phyloP scores from a whole-genome alignment of 2,797 vertebrate species.

The Coregonus sp. region DNA sequence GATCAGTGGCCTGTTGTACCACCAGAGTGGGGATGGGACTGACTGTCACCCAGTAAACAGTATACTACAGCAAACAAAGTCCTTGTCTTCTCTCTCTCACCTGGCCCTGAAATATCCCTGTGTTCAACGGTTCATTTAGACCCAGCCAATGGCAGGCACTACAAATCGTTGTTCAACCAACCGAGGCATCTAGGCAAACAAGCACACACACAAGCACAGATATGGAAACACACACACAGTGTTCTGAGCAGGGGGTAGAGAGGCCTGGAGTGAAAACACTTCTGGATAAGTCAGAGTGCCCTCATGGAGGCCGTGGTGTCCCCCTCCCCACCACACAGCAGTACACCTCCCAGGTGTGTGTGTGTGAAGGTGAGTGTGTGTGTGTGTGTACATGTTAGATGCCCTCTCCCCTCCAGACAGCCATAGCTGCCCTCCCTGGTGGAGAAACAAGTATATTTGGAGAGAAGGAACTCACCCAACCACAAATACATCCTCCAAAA shows the following conservation, averaged over 20 bases:
- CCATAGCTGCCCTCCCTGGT: slow-evolving; percentile 20
- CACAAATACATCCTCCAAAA: slow-evolving; percentile 26
- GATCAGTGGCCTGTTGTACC: background rate
- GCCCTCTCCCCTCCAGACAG: background rate
- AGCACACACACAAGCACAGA: slow-evolving; percentile 4
- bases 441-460: slow-evolving; percentile 32
- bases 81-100: slow-evolving; percentile 8
- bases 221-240: slow-evolving; percentile 16
- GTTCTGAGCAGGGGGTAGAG: background rate
- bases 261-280: background rate
- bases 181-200: background rate
- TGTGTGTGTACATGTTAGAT: slow-evolving; percentile 19
- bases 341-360: slow-evolving; percentile 28
- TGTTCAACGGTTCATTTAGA: slow-evolving; percentile 26
- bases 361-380: slow-evolving; percentile 25
- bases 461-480: background rate
- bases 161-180: slow-evolving; percentile 15
- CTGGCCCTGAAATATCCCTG: slow-evolving; percentile 26
- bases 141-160: slow-evolving; percentile 1
- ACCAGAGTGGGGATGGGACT: slow-evolving; percentile 31
- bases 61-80: background rate
- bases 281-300: slow-evolving; percentile 37
- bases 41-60: slow-evolving; percentile 36
- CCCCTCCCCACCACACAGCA: slow-evolving; percentile 24
- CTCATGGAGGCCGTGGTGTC: slow-evolving; percentile 32